phyloP scores from a whole-genome alignment of 2,113 vertebrate species.

The Anolis sagrei region DNA sequence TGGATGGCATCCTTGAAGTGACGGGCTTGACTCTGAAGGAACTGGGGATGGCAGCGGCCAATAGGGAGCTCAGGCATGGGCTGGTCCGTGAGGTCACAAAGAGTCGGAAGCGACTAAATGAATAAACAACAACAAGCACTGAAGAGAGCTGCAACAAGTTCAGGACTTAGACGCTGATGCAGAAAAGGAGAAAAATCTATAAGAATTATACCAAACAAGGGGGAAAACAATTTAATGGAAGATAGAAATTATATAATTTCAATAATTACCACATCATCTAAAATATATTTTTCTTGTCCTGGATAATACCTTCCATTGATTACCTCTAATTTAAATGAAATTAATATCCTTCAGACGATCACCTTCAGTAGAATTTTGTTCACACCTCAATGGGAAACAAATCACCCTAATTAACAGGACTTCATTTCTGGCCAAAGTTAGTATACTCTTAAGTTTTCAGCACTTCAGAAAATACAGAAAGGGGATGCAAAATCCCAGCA shows the following conservation, averaged over 20 bases:
- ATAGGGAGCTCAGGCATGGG: too few species aligned
- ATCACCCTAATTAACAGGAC: constrained; percentile 34
- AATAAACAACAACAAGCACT: too few species aligned
- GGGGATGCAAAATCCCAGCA: not conserved
- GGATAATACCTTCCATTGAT: constrained; percentile 21
- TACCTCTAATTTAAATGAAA: constrained; percentile 39
- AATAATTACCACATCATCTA: constrained; percentile 19
- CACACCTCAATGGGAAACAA: constrained; percentile 41
- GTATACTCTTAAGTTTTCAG: constrained; percentile 23
- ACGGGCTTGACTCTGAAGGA: too few species aligned
- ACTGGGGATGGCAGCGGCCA: too few species aligned
- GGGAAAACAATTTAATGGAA: constrained; percentile 22
- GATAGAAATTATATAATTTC: constrained; percentile 33
- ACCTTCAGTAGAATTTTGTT: constrained; percentile 27
- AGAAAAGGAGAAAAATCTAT: constrained; percentile 17
- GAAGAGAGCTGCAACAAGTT: not conserved
- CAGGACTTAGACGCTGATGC: not conserved
- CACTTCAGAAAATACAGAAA: not conserved
- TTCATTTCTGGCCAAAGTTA: constrained; percentile 32
- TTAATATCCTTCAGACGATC: constrained; percentile 42
- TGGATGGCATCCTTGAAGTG: too few species aligned
- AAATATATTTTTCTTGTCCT: constrained; percentile 20
- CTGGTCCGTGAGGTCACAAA: too few species aligned
- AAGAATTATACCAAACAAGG: constrained; percentile 12
- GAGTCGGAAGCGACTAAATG: too few species aligned